Percentiles rank a stretch among this genome's conserved stretches.
These are phyloP conservation scores for Holacanthella duospinosa DNA, from an alignment of 2,888 invertebrate genomes.

Conservation along the genomic window DNA sequence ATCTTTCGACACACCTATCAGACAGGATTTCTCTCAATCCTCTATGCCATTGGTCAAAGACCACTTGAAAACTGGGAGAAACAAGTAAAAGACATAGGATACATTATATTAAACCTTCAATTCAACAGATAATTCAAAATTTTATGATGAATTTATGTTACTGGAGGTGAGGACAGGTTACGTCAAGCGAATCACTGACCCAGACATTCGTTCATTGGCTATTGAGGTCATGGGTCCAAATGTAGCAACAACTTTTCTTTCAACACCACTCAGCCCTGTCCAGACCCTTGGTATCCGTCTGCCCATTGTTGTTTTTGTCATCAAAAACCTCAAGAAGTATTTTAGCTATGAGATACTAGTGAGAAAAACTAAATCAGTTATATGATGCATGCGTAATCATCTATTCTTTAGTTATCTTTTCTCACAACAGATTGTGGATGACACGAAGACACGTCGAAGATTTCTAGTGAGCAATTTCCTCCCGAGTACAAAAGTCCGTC, in stretches of 20 bases:
- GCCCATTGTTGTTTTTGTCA: conserved; percentile 28
- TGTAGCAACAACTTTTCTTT: conserved; percentile 29
- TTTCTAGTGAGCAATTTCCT: conserved; percentile 17
- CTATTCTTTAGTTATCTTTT: background rate
- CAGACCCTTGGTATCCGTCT: conserved; percentile 32
- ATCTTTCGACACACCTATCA: conserved; percentile 18
- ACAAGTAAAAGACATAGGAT: conserved; percentile 19
- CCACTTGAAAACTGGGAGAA: conserved; percentile 36
- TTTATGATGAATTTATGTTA: background rate
- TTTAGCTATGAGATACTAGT: conserved; percentile 34
- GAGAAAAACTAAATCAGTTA: background rate
- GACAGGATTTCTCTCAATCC: conserved; percentile 28
- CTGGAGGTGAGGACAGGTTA: conserved; percentile 27
- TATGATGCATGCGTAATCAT: background rate
- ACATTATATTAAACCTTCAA: too few relatives aligned
- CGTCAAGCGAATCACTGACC: conserved; percentile 30
- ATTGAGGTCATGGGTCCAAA: conserved; percentile 22
- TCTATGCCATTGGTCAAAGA: conserved; percentile 28
- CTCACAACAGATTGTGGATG: conserved; percentile 21
- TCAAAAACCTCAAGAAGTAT: conserved; percentile 29
- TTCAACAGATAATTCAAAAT: too few relatives aligned
- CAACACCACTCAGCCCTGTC: conserved; percentile 27
- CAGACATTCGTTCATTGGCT: conserved; percentile 25
- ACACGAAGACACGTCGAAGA: conserved; percentile 23
- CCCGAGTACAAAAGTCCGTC: conserved; percentile 12